phyloP scores from a whole-genome alignment of 1,140 invertebrate species.

The Limonius californicus region DNA sequence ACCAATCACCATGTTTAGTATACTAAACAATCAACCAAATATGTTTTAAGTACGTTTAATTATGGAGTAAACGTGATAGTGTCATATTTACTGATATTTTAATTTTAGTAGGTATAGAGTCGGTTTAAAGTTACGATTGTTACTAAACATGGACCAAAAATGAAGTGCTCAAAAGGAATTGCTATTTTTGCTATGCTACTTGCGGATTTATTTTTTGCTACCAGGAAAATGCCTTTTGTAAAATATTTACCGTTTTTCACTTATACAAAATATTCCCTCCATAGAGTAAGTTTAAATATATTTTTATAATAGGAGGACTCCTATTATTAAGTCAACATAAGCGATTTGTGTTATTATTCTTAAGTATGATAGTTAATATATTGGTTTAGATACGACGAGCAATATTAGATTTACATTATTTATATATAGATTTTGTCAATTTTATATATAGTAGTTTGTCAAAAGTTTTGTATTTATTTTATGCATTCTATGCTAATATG shows the following conservation, averaged over 20 bases:
- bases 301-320: conserved; percentile 37
- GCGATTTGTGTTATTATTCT: conserved; percentile 45
- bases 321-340: conserved; percentile 31
- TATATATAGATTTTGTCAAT: conserved; percentile 33
- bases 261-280: conserved; percentile 42
- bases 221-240: conserved; percentile 44
- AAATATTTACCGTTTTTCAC: conserved; percentile 35
- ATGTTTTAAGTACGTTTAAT: background rate
- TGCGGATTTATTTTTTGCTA: conserved; percentile 36
- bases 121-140: conserved; percentile 1
- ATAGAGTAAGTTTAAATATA: conserved; percentile 32
- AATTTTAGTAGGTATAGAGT: background rate
- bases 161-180: conserved; percentile 17
- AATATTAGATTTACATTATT: conserved; percentile 38
- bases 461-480: conserved; percentile 45
- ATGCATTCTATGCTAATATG: conserved; percentile 38
- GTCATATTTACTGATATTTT: background rate
- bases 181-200: conserved; percentile 35
- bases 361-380: conserved; percentile 34
- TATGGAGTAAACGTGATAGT: background rate
- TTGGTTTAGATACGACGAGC: conserved; percentile 28
- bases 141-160: conserved; percentile 10
- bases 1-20: conserved; percentile 10
- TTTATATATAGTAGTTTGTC: conserved; percentile 37
- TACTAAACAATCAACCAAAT: conserved; percentile 6